Base-by-base conservation (phyloP, 2,888 invertebrate genomes). In the Agrilus biguttatus region DNA sequence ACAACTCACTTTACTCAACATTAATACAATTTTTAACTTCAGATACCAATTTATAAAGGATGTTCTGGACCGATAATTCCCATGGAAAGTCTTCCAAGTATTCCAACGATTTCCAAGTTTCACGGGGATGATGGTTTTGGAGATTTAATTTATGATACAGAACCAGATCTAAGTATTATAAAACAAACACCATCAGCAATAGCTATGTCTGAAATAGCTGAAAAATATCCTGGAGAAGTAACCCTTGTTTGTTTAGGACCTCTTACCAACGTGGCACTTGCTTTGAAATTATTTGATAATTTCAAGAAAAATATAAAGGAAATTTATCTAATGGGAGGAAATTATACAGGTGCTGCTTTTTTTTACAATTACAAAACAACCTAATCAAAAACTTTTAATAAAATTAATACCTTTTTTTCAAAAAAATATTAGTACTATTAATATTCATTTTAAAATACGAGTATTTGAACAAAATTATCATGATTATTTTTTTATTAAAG, bases 251-350 rank as follows among this genome's bases (percentile, higher is more conserved):
- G 79, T 33, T 60, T 87, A 19, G 89, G 82, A 0, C 78, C 90
- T 0, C 61, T 90, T 21, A 89, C 89, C 1, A 90, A 89, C 55
- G 66, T 87, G 37, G 90, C 88, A 0, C 55, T 87, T 45, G 78
- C 85, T 1, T 69, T 81, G 3, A 76, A 78, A 54, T 60, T 85
- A 53, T 83, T 81, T 52, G 74, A 80, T 0, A 59, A 71, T 5
- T 80, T 89, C 56, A 61, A 75, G 1, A 55, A 67, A 14, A 71
- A 77, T 47, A 62, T 88, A 1, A 77, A 78, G 47, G 77, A 80
- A 36, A 65, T 88, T 33, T 81, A 74, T 57, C 71, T 88, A 4
- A 87, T 86, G 73, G 89, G 88, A 8, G 88, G 89, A 45, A 83
- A 85, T 62, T 73, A 75, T 49, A 69, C 72, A 52, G 80, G 86